These are phyloP conservation scores for Lanius ludovicianus DNA, from an alignment of 2,113 vertebrate genomes.

Conservation along the genomic window DNA sequence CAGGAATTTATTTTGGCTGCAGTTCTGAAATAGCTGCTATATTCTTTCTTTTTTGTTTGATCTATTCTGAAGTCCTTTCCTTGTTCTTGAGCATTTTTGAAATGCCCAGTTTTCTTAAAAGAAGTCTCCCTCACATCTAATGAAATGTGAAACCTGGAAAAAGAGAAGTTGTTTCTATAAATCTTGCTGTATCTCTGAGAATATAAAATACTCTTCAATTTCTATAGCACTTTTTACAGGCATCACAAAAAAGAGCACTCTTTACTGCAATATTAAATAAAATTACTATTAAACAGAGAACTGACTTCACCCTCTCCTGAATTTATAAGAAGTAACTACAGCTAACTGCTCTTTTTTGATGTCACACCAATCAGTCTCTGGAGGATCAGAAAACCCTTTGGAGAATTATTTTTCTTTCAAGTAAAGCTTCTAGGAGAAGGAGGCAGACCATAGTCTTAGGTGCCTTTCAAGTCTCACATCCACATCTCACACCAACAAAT, in stretches of 20 bases:
- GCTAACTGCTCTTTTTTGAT: neutral
- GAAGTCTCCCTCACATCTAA: neutral
- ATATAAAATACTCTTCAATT: neutral
- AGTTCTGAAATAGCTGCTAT: neutral
- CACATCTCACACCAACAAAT: neutral
- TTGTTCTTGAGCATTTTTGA: neutral
- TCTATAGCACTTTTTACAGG: neutral
- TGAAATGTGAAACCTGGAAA: neutral
- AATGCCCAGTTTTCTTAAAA: neutral
- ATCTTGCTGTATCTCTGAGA: neutral
- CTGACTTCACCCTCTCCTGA: neutral
- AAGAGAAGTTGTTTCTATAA: neutral
- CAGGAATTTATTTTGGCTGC: neutral
- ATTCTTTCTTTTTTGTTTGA: neutral
- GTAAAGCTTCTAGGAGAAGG: neutral
- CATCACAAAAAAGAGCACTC: neutral
- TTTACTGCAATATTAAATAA: neutral
- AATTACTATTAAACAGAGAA: neutral
- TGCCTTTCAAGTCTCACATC: neutral
- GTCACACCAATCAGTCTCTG: neutral
- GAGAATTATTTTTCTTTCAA: neutral
- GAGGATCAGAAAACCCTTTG: neutral
- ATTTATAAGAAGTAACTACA: neutral
- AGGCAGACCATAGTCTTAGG: neutral
- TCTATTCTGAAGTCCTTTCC: neutral